phyloP scores from a whole-genome alignment of 1,140 invertebrate genomes.

The Orius insidiosus region DNA sequence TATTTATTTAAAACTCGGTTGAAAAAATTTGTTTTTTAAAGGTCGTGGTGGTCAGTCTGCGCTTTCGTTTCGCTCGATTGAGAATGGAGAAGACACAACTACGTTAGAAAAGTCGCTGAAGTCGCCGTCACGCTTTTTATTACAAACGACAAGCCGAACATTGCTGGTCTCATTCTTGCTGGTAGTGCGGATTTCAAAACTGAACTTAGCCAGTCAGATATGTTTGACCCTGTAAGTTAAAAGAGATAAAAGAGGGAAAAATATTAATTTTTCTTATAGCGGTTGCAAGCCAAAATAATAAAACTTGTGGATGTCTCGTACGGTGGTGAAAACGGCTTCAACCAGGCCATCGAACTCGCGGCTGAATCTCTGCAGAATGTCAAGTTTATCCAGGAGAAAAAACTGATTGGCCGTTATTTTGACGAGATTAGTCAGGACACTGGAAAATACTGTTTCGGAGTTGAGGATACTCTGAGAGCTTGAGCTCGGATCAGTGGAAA shows the following conservation, averaged over 20 bases:
- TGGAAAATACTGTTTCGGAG: conserved; percentile 98
- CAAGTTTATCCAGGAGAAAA: conserved; percentile 99
- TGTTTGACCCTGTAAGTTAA: conserved; percentile 92
- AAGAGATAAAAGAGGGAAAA: conserved; percentile 4
- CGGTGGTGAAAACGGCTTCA: conserved; percentile 99
- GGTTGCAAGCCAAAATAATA: conserved; percentile 94
- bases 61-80: conserved; percentile 94
- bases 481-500: conserved; percentile 96
- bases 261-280: conserved; percentile 34
- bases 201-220: conserved; percentile 97
- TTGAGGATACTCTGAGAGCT: conserved; percentile 96
- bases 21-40: conserved; percentile 22
- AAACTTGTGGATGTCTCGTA: conserved; percentile 99
- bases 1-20: no score
- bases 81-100: conserved; percentile 99
- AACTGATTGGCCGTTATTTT: conserved; percentile 94
- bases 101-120: conserved; percentile 97
- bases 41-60: conserved; percentile 98
- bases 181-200: conserved; percentile 99
- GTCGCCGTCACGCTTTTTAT: conserved; percentile 95
- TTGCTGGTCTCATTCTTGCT: conserved; percentile 91
- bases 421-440: conserved; percentile 96
- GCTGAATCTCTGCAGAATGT: conserved; percentile 97
- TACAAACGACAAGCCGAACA: conserved; percentile 92
- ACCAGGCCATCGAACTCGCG: conserved; percentile 96